A percentile compares a stretch with the other conserved stretches of the same genome.
Conservation (phyloP, 2,113 vertebrate species). For the Bagarius yarrelli region DNA sequence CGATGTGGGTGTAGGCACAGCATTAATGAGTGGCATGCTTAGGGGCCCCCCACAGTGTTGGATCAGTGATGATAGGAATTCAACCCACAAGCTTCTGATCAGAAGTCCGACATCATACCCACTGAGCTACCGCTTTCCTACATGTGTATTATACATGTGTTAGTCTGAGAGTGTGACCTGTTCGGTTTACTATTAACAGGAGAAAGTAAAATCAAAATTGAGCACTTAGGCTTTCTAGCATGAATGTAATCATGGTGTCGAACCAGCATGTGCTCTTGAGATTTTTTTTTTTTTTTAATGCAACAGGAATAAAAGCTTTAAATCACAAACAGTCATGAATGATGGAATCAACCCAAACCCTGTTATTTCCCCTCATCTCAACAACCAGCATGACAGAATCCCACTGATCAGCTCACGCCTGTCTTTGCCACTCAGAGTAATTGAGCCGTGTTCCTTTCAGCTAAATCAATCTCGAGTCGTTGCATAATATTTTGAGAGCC, state of each 20-base stretch:
- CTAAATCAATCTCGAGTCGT: conserved; percentile 64
- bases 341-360: conserved; percentile 21
- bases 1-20: not conserved
- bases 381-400: conserved; percentile 25
- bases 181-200: not conserved
- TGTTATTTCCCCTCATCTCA: conserved; percentile 12
- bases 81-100: too few relatives aligned
- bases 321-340: not conserved
- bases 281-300: not conserved
- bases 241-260: not conserved
- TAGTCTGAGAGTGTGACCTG: not conserved
- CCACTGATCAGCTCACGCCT: conserved; percentile 30
- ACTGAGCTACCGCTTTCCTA: too few relatives aligned
- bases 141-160: not conserved
- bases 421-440: conserved; percentile 34
- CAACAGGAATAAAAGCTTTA: not conserved
- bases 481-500: conserved; percentile 62
- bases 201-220: not conserved
- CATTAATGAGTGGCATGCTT: not conserved
- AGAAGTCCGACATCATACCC: too few relatives aligned
- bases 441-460: conserved; percentile 48
- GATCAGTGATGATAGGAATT: too few relatives aligned
- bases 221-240: not conserved
- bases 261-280: conserved; percentile 32
- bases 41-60: too few relatives aligned